A percentile compares a stretch with the other conserved stretches of the same genome.
Conservation (phyloP, 2,113 vertebrate genomes). For the Phalacrocorax carbo region DNA sequence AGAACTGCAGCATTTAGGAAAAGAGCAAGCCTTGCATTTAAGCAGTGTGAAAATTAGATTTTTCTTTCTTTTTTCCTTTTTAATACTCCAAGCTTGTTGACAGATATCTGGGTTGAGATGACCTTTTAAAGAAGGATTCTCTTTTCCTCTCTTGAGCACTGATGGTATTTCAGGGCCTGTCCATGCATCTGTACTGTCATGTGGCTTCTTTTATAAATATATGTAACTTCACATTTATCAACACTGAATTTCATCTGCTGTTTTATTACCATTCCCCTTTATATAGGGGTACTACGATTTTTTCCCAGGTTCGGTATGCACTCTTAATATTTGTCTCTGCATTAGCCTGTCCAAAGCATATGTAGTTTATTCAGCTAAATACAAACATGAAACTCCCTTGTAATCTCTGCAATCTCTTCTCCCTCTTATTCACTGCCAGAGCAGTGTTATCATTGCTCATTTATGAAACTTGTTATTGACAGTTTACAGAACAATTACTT, state of each 20-base stretch:
- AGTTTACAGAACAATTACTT: not conserved
- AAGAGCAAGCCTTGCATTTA: not conserved
- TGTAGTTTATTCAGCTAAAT: not conserved
- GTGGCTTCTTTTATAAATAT: not conserved
- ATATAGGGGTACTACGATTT: not conserved
- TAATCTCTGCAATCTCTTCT: not conserved
- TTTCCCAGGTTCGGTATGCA: not conserved
- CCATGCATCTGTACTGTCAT: not conserved
- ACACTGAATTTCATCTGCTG: not conserved
- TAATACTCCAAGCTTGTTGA: not conserved
- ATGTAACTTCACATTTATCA: not conserved
- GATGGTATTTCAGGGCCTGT: not conserved
- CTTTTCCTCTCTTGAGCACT: not conserved
- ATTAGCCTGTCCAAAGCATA: not conserved
- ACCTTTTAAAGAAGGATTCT: not conserved
- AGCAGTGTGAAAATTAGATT: not conserved
- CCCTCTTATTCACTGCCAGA: not conserved
- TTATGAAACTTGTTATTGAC: not conserved
- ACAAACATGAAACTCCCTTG: not conserved
- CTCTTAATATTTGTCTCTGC: not conserved
- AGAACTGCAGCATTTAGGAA: not conserved
- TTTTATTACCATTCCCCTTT: not conserved
- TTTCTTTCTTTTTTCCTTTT: not conserved
- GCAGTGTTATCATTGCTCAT: not conserved
- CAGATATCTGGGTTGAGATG: not conserved